Evolutionary conservation across 2,797 vertebrate genomes (phyloP).

Genomic region (Triplophysa yarkandensis): DNA sequence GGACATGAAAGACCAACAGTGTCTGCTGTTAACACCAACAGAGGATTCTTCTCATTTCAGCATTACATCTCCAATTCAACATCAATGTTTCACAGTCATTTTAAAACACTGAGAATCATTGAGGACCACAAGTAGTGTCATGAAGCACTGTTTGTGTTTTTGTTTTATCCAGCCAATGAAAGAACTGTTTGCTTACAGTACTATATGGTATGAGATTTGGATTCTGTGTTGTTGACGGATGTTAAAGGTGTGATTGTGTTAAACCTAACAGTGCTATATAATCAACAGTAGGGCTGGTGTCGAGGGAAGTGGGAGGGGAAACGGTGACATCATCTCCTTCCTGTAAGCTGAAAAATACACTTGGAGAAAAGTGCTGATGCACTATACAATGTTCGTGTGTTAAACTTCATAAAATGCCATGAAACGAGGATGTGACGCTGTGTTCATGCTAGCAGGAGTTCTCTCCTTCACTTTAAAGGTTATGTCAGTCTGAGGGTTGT

Average conservation of each 20-base stretch:
- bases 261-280: slow-evolving; percentile 33
- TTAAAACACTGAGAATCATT: neutral
- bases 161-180: neutral
- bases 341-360: slow-evolving; percentile 59
- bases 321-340: slow-evolving; percentile 66
- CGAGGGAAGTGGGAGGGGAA: slow-evolving; percentile 64
- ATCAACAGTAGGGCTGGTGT: slow-evolving; percentile 63
- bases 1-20: slow-evolving; percentile 66
- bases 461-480: neutral
- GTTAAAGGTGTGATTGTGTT: slow-evolving; percentile 44
- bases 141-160: neutral
- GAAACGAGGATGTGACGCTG: neutral
- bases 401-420: slow-evolving; percentile 3
- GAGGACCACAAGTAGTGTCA: neutral
- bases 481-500: slow-evolving; percentile 8
- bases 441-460: neutral
- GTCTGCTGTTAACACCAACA: slow-evolving; percentile 60
- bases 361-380: slow-evolving; percentile 20
- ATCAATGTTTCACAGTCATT: slow-evolving; percentile 29
- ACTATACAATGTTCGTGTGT: neutral
- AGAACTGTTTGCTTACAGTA: neutral
- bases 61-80: slow-evolving; percentile 51
- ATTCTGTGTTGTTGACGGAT: slow-evolving; percentile 42
- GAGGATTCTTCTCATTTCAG: slow-evolving; percentile 71
- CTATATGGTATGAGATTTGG: neutral